Base-by-base conservation (phyloP, 2,113 vertebrate species). In the Electrona antarctica region DNA sequence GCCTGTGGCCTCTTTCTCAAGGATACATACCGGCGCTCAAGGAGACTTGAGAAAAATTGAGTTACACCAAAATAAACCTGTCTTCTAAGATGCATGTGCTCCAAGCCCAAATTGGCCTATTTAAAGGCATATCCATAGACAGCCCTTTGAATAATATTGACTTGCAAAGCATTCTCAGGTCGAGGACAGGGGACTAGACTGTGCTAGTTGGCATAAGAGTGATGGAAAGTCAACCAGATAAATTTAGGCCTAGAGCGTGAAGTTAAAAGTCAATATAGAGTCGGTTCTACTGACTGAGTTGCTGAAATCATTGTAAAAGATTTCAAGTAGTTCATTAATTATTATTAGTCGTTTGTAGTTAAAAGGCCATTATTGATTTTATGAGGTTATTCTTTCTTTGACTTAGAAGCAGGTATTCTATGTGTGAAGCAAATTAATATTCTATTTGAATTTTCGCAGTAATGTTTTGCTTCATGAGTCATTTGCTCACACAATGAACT, bases 21-120 rank as follows among this genome's bases (percentile, higher is more conserved):
- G 92, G 93, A 94, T 90, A 92, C 76, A 71, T 74, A 71, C 75
- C 80, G 88, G 89, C 84, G 82, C 82, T 69, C 85, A 93, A 94
- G 93, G 93, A 93, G 92, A 93, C 91, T 87, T 90, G 90, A 91
- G 87, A 94, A 93, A 94, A 94, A 94, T 94, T 71, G 91, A 90
- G 91, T 88, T 78, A 75, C 89, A 91, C 90, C 84, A 88, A 94
- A 93, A 94, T 94, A 94, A 94, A 93, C 93, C 92, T 94, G 93
- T 93, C 92, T 91, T 88, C 86, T 76, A 93, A 93, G 93, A 94
- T 93, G 87, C 91, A 94, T 94, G 92, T 89, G 89, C 85, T 81
- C 78, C 65, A 67, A 89, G 90, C 66, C 83, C 84, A 94, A 93
- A 93, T 93, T 94, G 93, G 87, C 93, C 92, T 90, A 93, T 93